Evolutionary conservation across 2,888 invertebrate species (phyloP), one percentile per base, ranked within the genome.

Genomic region (Leptopterna dolabrata): DNA sequence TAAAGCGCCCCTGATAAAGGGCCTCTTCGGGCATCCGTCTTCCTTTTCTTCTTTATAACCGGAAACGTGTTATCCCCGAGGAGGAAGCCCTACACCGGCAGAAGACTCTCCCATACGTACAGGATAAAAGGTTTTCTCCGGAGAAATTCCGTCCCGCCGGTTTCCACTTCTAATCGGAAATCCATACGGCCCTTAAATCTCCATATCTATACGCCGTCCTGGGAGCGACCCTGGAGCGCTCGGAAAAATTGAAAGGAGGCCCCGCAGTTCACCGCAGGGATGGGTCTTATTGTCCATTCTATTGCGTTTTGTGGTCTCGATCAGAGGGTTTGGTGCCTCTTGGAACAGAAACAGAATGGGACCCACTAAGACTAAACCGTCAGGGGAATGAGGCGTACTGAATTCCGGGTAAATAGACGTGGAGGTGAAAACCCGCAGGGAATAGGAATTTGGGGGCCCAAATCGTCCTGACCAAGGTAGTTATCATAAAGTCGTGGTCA

Each of bases 121-220:
- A 27, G 11, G 24, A 63, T 63, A 63, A 63, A 47, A 63, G 63
- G 19, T 63, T 63, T 63, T 19, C 24, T 24, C 11, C 63, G 63
- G 19, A 19, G 63, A 24, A 63, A 63, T 63, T 24, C 63, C 47
- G 4, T 47, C 63, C 63, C 24, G 0, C 27, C 36, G 36, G 7
- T 63, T 63, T 63, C 63, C 63, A 19, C 19, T 24, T 63, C 24
- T 24, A 63, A 63, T 63, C 63, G 63, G 63, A 63, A 63, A 63
- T 63, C 63, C 63, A 63, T 63, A 63, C 63, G 63, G 63, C 24
- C 63, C 63, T 63, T 63, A 63, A n/a, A 63, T 63, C 63, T 63
- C 63, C 63, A 63, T 63, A 63, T 63, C 63, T 63, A 24, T 63
- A 24, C 63, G 6, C 63, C 63, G 13, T 63, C 24, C 63, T 36